Conservation (phyloP, 2,888 invertebrate genomes). For the Chrysina gloriosa region DNA sequence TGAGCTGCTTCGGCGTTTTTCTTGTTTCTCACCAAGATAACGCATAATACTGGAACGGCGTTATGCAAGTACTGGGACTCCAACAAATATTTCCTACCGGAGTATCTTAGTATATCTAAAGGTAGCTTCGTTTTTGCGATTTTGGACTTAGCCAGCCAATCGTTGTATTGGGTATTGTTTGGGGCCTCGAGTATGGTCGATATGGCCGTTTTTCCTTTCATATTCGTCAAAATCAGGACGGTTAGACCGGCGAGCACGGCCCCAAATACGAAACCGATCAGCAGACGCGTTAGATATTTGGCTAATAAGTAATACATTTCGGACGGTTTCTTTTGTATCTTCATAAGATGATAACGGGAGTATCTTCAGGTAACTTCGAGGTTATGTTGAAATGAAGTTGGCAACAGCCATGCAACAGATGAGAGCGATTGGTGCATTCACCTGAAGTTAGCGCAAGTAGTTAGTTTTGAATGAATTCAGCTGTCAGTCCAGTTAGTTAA, state of each 20-base stretch:
- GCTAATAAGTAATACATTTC: slow-evolving; percentile 22
- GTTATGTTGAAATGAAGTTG: too few relatives aligned
- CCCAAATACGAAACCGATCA: neutral
- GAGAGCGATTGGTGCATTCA: too few relatives aligned
- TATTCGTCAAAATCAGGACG: neutral
- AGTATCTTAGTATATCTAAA: slow-evolving; percentile 46
- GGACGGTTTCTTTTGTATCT: too few relatives aligned
- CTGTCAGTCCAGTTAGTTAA: too few relatives aligned
- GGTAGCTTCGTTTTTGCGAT: slow-evolving; percentile 38
- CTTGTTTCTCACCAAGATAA: slow-evolving; percentile 51
- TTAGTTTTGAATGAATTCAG: too few relatives aligned
- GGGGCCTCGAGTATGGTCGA: slow-evolving; percentile 21
- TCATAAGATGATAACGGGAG: too few relatives aligned
- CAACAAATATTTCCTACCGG: slow-evolving; percentile 35
- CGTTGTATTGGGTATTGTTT: slow-evolving; percentile 40
- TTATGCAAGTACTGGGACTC: slow-evolving; percentile 53
- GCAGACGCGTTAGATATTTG: slow-evolving; percentile 3
- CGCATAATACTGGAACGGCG: slow-evolving; percentile 51
- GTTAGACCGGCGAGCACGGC: neutral
- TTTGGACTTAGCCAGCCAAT: slow-evolving; percentile 42
- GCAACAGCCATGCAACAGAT: too few relatives aligned
- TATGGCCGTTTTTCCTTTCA: neutral
- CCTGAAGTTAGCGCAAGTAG: too few relatives aligned
- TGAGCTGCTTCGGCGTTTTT: slow-evolving; percentile 52
- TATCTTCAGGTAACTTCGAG: too few relatives aligned